Base-by-base conservation (phyloP, 1,140 invertebrate species). In the Drosophila arizonae region DNA sequence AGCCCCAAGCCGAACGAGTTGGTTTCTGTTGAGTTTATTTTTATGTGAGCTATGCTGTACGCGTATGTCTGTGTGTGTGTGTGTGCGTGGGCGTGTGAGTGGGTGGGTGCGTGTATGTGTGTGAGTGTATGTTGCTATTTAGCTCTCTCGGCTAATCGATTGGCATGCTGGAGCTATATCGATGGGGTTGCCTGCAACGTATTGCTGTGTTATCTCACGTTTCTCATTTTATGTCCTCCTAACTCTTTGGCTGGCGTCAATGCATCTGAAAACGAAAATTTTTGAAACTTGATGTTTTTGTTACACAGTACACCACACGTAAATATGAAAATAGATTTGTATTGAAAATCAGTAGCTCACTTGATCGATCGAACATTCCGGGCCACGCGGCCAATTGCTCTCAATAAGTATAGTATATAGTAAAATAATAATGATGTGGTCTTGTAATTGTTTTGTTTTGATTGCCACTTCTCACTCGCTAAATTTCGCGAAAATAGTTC, bases 401-500 rank as follows among this genome's bases (percentile, higher is more conserved):
- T 21, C 5, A 46, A 21, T 63, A 30, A 50, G 52, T 43, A 17
- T 63, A 45, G 6, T 45, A 45, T n/a, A 13, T 6, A 30, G 1
- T 46, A 15, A n/a, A 30, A 6, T 30, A 6, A 30, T 36, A 36
- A 9, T 9, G 33, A 36, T 36, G 33, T 36, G 28, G 17, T 43
- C 6, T 58, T 56, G 3, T 48, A 21, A 58, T 66, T 60, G 57
- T 43, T 68, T 70, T 67, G 55, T 61, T 66, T 36, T 66, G 17
- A 17, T 9, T 17, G n/a, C 43, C 17, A 46, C 15, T 46, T 21
- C 43, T 21, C 43, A 9, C 11, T 46, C 8, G 43, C n/a, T 11
- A 39, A 13, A 39, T 11, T 39, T 39, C 36, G 6, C 9, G 36
- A 67, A 79, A 88, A 84, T 84, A 87, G 79, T 84, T 88, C 76